Base-by-base conservation (phyloP, 1,140 invertebrate genomes). In the Cardiocondyla obscurior region DNA sequence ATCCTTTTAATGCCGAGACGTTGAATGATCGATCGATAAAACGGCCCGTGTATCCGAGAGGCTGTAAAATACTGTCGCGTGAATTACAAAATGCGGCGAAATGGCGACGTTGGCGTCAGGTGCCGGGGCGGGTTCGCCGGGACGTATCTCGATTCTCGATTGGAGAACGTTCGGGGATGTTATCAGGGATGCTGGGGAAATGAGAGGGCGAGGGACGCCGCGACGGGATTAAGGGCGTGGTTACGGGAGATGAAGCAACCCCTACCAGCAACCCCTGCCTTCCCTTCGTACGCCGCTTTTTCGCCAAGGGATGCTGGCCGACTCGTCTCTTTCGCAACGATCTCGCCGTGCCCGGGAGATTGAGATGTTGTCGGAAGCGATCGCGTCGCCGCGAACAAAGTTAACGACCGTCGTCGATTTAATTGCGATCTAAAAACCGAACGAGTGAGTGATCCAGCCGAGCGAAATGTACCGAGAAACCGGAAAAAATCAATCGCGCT, bases 291-390 rank as follows among this genome's bases (percentile, higher is more conserved):
- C n/a, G n/a, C 36, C 19, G 25, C 22, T 51, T 36, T 49, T 57
- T 16, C 51, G 33, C 33, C 74, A 46, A n/a, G 64, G 79, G 84
- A 62, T 77, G 84, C 81, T 86, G 36, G 62, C 10, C 79, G 58
- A n/a, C n/a, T 22, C 10, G 44, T 69, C 33, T 79, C 46, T 83
- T 19, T 25, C 33, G n/a, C n/a, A 49, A 62, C 70, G 74, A 77
- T 67, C 74, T 60, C 33, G 82, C 53, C 73, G 57, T 57, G 30
- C 69, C 73, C 36, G 39, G 28, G 69, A 90, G 89, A 90, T 91
- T 89, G 72, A 90, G 89, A 91, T 92, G 86, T 92, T 92, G 91
- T 90, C 91, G 91, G 89, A 92, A 60, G 79, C 83, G 77, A 83
- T 86, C 86, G 82, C 79, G 83, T 64, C 88, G 84, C 70, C 74